Percentiles rank a stretch among this genome's conserved stretches.
Evolutionary conservation across 2,113 vertebrate species (phyloP).

Genomic region (Eclectus roratus): DNA sequence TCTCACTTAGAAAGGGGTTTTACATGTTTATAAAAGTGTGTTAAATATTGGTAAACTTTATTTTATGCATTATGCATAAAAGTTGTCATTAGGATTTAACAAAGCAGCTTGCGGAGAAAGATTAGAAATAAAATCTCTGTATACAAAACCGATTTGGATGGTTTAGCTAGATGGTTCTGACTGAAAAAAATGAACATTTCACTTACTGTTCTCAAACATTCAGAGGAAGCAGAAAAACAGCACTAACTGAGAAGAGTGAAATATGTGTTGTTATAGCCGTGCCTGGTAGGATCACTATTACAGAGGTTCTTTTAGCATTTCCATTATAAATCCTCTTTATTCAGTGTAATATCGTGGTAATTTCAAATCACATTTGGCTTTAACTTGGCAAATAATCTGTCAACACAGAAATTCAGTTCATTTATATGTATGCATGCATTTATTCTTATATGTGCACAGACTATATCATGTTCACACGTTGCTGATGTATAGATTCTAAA

Average conservation of each 20-base stretch:
- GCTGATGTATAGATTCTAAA: conserved; percentile 48
- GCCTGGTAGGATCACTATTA: conserved; percentile 9
- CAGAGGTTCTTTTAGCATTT: conserved; percentile 44
- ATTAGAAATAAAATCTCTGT: conserved; percentile 81
- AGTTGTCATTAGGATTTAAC: conserved; percentile 81
- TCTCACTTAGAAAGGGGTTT: conserved; percentile 69
- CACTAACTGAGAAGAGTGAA: conserved; percentile 37
- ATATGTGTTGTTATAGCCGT: conserved; percentile 27
- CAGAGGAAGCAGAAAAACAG: conserved; percentile 47
- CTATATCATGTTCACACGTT: not conserved
- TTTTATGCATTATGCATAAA: conserved; percentile 83
- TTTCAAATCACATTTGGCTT: conserved; percentile 57
- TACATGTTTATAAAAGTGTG: conserved; percentile 74
- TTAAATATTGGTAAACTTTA: conserved; percentile 79
- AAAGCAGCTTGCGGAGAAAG: conserved; percentile 80
- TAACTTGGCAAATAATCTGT: conserved; percentile 57
- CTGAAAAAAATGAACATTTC: conserved; percentile 72
- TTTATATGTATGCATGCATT: conserved; percentile 41
- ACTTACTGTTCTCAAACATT: conserved; percentile 64
- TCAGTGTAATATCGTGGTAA: conserved; percentile 39
- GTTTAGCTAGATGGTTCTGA: conserved; percentile 75
- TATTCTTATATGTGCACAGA: conserved; percentile 27
- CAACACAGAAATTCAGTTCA: conserved; percentile 44
- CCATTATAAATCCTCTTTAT: conserved; percentile 59
- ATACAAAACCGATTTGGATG: conserved; percentile 76